Base-by-base conservation (phyloP, 2,888 invertebrate genomes). In the Lobophora halterata region DNA sequence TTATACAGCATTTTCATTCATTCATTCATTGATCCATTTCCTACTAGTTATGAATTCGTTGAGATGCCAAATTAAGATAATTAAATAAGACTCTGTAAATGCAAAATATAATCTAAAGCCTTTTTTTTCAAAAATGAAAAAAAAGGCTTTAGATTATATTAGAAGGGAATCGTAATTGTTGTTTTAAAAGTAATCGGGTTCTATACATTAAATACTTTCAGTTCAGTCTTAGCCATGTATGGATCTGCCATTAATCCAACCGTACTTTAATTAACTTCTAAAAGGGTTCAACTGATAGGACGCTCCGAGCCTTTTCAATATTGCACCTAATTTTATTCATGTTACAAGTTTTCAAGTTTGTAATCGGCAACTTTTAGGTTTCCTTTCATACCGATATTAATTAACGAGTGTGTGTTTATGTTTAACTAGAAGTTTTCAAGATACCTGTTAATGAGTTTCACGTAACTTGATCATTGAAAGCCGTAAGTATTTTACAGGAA, bases 331-430 rank as follows among this genome's bases (percentile, higher is more conserved):
- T 71, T 72, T 66, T 68, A 71, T 70, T 68, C 67, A 59, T 61
- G 61, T 59, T 56, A 57, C 52, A 56, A 70, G 65, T 75, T 71
- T 62, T 60, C 43, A 67, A 75, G 71, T 71, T 75, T 66, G 63
- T 71, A 71, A 79, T 78, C 71, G 68, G 53, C 55, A 81, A 83
- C 76, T 83, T 85, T 82, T 62, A 80, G 82, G 82, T 71, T 65
- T 66, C 79, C 78, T 75, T 79, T 79, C 75, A 78, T 66, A 66
- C 67, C 59, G 62, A 71, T 78, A 80, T 81, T 82, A 82, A 86
- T 85, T 82, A 83, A 74, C 65, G 68, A 60, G 62, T 74, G 61
- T 77, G 61, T 77, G 71, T 75, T 71, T 75, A 68, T 75, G 72
- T 72, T 73, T 79, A 71, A 76, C 78, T 79, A 62, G 66, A 78